Base-by-base conservation (phyloP, 2,113 vertebrate genomes). In the Erythrocercus mccallii region DNA sequence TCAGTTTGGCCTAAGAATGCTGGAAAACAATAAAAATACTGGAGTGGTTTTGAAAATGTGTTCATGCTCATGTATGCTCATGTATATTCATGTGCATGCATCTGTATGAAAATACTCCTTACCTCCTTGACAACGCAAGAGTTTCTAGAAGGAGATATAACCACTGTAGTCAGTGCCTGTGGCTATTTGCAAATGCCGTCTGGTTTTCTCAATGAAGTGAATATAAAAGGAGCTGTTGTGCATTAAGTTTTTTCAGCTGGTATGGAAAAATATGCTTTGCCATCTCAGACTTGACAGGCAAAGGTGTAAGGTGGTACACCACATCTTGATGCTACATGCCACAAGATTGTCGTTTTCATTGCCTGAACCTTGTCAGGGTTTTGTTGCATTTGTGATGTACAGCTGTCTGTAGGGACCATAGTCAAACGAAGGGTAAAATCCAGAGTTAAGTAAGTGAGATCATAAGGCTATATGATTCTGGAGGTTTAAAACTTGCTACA, bases 261-360 rank as follows among this genome's bases (percentile, higher is more conserved):
- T 15, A 25, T 9, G 38, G 58, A 61, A 28, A 61, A 61, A 9
- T 37, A 21, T 65, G 33, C 48, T 71, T 64, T 56, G 24, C 48
- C 0, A 1, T 10, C 23, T 79, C 19, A 62, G n/a, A 42, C 33
- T 19, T 9, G 37, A 33, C 2, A 76, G 50, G 33, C 31, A 27
- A 15, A 69, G 54, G 11, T 48, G n/a, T 48, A 15, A 56, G 40
- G 22, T 48, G 28, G 4, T n/a, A 13, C 35, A 22, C 31, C 16
- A 9, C 1, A 2, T 68, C 20, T 15, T 5, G 10, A 22, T 61
- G 28, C 31, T 50, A 2, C 0, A 0, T 35, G n/a, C 16, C 10
- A 1, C 19, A 31, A 22, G 19, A 12, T 6, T 44, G 5, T 31
- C 8, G 7, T 30, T 19, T 40, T 22, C 4, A 24, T 9, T 12